A percentile compares a stretch with the other conserved stretches of the same genome.
Evolutionary conservation across 2,113 vertebrate species (phyloP).

Genomic region (Choloepus hoffmanni): DNA sequence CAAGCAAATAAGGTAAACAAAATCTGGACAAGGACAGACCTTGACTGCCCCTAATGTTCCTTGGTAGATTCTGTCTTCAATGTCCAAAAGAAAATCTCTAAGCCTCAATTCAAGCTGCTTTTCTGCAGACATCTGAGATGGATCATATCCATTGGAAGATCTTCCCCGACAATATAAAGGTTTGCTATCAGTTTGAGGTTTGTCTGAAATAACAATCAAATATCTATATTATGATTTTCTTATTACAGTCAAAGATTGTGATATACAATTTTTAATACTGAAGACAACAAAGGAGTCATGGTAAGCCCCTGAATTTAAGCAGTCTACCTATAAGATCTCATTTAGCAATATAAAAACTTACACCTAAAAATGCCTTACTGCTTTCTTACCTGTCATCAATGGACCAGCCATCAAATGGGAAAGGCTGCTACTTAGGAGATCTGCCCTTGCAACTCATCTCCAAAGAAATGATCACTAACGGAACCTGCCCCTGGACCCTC

Average conservation of each 20-base stretch:
- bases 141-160: slow-evolving; percentile 83
- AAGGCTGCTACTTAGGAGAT: neutral
- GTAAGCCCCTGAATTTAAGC: slow-evolving; percentile 19
- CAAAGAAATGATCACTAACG: neutral
- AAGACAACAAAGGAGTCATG: slow-evolving; percentile 30
- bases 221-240: slow-evolving; percentile 40
- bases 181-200: slow-evolving; percentile 87
- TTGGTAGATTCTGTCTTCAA: slow-evolving; percentile 98
- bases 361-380: neutral
- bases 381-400: slow-evolving; percentile 14
- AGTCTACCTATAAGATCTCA: slow-evolving; percentile 4
- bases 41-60: slow-evolving; percentile 95
- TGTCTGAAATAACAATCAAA: slow-evolving; percentile 86
- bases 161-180: slow-evolving; percentile 82
- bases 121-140: slow-evolving; percentile 89
- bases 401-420: neutral
- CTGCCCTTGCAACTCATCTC: neutral
- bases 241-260: neutral
- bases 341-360: slow-evolving; percentile 42
- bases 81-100: slow-evolving; percentile 96
- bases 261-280: slow-evolving; percentile 30
- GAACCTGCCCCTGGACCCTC: neutral
- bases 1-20: neutral
- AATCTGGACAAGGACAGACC: slow-evolving; percentile 85
- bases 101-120: slow-evolving; percentile 93